phyloP scores from a whole-genome alignment of 2,888 invertebrate genomes.

The Thalpophila matura region DNA sequence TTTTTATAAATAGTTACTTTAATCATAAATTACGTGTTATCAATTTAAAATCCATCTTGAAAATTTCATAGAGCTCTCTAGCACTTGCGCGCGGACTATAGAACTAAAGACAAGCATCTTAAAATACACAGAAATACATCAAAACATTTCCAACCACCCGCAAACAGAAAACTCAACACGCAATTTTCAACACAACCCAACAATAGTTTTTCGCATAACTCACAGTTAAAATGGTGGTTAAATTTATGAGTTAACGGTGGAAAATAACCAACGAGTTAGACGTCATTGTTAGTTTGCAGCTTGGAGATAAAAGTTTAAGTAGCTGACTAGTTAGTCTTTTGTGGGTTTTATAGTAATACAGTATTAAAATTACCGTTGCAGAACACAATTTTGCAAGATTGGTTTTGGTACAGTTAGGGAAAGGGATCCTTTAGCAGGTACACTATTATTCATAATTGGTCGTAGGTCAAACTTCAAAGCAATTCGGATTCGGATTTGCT shows the following conservation, averaged over 20 bases:
- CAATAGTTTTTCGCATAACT: constrained; percentile 57
- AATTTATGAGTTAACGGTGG: constrained; percentile 70
- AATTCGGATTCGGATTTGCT: too few relatives aligned
- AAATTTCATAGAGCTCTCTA: too few relatives aligned
- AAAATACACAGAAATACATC: neutral
- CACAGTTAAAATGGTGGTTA: constrained; percentile 66
- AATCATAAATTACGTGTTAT: too few relatives aligned
- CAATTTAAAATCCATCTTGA: too few relatives aligned
- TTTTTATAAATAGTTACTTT: too few relatives aligned
- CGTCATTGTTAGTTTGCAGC: constrained; percentile 56
- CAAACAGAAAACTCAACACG: constrained; percentile 14
- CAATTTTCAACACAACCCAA: constrained; percentile 36
- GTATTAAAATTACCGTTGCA: constrained; percentile 16
- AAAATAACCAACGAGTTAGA: constrained; percentile 60
- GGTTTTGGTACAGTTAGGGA: too few relatives aligned
- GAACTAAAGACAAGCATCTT: neutral
- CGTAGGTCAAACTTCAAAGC: too few relatives aligned
- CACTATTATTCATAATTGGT: too few relatives aligned
- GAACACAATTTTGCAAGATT: neutral
- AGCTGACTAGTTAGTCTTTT: constrained; percentile 13
- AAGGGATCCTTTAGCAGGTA: too few relatives aligned
- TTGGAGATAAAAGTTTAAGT: constrained; percentile 30
- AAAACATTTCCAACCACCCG: constrained; percentile 3
- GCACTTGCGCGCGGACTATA: too few relatives aligned
- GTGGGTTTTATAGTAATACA: constrained; percentile 12